phyloP scores from a whole-genome alignment of 2,888 invertebrate species.

The Cheilosia vernalis region DNA sequence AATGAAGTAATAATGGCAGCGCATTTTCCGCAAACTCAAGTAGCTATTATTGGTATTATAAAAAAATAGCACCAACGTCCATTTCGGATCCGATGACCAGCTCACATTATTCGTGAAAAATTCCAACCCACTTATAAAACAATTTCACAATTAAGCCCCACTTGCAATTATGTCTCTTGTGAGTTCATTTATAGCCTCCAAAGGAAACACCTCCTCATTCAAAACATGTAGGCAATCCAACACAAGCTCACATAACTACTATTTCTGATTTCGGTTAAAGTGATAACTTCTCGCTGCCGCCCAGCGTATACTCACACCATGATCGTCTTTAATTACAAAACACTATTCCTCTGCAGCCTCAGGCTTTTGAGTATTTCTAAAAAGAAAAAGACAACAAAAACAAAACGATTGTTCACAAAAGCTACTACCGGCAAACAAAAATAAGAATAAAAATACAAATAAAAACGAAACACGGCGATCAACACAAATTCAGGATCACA shows the following conservation, averaged over 20 bases:
- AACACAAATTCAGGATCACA: slow-evolving; percentile 24
- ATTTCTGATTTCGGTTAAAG: slow-evolving; percentile 60
- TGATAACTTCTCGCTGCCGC: slow-evolving; percentile 67
- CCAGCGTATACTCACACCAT: slow-evolving; percentile 46
- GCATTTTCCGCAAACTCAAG: too few species aligned
- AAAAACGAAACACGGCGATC: slow-evolving; percentile 43
- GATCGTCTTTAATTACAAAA: slow-evolving; percentile 57
- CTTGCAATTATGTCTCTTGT: slow-evolving; percentile 3
- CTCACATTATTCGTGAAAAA: neutral
- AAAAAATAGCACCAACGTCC: too few species aligned
- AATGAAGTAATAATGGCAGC: too few species aligned
- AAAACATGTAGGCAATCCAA: neutral
- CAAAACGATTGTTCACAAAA: slow-evolving; percentile 1
- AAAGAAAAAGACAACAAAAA: neutral
- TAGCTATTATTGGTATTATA: too few species aligned
- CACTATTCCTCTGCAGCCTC: slow-evolving; percentile 26
- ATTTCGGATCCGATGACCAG: neutral
- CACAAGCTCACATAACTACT: slow-evolving; percentile 11
- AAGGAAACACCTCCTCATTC: slow-evolving; percentile 4
- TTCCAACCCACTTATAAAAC: neutral
- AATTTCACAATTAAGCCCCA: neutral
- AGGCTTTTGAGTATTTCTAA: neutral
- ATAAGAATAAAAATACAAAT: slow-evolving; percentile 12
- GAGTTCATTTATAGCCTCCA: neutral
- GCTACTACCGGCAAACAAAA: neutral